These are phyloP conservation scores for Tyria jacobaeae DNA, from an alignment of 2,888 invertebrate genomes.

Conservation along the genomic window DNA sequence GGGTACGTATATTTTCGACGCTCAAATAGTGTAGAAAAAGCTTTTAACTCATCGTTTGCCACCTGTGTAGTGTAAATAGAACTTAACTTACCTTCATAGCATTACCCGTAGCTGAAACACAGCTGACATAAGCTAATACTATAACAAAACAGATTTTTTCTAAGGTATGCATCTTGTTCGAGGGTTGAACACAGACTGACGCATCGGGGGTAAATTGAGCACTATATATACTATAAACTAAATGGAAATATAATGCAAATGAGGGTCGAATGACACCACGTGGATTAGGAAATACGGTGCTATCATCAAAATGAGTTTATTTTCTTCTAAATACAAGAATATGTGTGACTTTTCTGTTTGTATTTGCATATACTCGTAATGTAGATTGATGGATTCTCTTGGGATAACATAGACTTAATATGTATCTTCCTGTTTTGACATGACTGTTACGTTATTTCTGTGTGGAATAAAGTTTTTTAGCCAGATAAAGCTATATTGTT, in stretches of 20 bases:
- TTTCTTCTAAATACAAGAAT: constrained; percentile 5
- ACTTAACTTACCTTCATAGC: constrained; percentile 49
- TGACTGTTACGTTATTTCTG: too few relatives aligned
- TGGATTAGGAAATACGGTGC: constrained; percentile 4
- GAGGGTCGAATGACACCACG: constrained; percentile 2
- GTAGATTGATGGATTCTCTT: neutral
- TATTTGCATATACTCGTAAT: too few relatives aligned
- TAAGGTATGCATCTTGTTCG: constrained; percentile 41
- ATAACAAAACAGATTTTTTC: constrained; percentile 21
- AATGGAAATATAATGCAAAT: constrained; percentile 46
- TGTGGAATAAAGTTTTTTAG: too few relatives aligned
- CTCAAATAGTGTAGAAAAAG: too few relatives aligned
- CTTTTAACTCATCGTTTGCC: too few relatives aligned
- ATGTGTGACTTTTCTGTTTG: neutral
- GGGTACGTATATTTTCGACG: too few relatives aligned
- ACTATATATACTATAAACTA: constrained; percentile 34
- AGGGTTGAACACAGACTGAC: constrained; percentile 31
- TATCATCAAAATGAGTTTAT: constrained; percentile 1
- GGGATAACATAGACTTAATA: neutral
- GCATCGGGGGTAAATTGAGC: neutral
- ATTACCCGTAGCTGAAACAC: constrained; percentile 43
- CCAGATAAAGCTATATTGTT: too few relatives aligned
- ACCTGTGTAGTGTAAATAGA: neutral
- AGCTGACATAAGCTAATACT: constrained; percentile 28
- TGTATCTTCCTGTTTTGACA: neutral